Conservation (phyloP, 64 coral and sea anemone species). For the Montipora capricornis region DNA sequence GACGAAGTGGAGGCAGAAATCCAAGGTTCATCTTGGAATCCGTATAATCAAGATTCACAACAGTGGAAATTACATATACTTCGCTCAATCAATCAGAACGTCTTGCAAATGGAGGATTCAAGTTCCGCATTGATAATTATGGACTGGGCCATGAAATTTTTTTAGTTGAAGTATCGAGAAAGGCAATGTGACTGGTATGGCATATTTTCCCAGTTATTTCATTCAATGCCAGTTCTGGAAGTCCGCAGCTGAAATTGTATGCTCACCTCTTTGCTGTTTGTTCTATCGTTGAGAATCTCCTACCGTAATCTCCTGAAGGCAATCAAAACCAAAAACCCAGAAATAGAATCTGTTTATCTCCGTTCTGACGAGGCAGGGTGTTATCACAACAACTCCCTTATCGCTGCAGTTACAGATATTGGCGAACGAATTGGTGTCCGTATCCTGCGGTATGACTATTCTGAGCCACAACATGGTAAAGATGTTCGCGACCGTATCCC, state of each 20-base stretch:
- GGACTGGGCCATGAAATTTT: constrained; percentile 20
- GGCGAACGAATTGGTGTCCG: constrained; percentile 15
- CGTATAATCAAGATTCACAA: constrained; percentile 17
- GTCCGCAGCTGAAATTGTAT: constrained; percentile 26
- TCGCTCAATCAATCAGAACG: neutral
- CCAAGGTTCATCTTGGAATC: neutral
- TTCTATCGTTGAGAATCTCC: constrained; percentile 13
- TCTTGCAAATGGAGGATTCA: neutral
- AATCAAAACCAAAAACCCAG: constrained; percentile 17
- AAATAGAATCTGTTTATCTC: constrained; percentile 36
- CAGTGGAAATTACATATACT: constrained; percentile 32
- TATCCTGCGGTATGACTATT: neutral
- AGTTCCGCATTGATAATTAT: constrained; percentile 17
- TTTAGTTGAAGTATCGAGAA: constrained; percentile 25
- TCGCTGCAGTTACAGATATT: constrained; percentile 21
- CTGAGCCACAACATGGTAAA: neutral
- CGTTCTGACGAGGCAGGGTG: constrained; percentile 48
- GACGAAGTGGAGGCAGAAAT: constrained; percentile 31
- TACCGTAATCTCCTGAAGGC: constrained; percentile 8
- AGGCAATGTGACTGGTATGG: constrained; percentile 54
- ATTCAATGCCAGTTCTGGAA: constrained; percentile 27
- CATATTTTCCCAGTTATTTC: constrained; percentile 7
- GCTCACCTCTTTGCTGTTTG: constrained; percentile 40
- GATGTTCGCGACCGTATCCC: neutral
- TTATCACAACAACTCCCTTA: constrained; percentile 28